Evolutionary conservation across 2,888 invertebrate species (phyloP).

Genomic region (Euproctis similis): DNA sequence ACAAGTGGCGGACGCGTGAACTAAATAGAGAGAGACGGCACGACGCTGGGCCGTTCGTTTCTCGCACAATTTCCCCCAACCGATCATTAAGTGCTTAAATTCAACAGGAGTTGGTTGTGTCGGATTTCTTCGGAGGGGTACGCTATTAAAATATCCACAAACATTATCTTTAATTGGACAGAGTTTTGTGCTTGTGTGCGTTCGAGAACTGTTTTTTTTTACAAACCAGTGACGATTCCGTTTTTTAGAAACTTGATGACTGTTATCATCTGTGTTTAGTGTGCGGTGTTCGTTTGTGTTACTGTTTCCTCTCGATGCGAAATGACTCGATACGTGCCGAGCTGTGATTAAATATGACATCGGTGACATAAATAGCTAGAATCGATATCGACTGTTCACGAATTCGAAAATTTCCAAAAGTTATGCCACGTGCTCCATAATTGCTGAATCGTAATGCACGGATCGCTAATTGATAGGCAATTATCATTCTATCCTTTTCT

Average conservation of each 20-base stretch:
- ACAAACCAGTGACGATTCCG: constrained; percentile 53
- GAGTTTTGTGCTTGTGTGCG: constrained; percentile 72
- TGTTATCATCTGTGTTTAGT: constrained; percentile 66
- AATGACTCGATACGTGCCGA: constrained; percentile 25
- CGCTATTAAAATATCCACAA: constrained; percentile 76
- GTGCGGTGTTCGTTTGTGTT: constrained; percentile 55
- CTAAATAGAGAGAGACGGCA: constrained; percentile 61
- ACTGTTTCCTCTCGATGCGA: constrained; percentile 25
- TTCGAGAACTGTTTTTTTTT: constrained; percentile 52
- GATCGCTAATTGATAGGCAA: constrained; percentile 55
- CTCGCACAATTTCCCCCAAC: constrained; percentile 76
- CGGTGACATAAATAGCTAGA: constrained; percentile 53
- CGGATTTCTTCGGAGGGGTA: constrained; percentile 73
- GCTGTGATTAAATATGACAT: constrained; percentile 59
- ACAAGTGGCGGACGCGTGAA: constrained; percentile 52
- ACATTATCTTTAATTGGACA: constrained; percentile 76
- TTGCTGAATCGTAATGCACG: constrained; percentile 52
- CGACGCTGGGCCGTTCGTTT: constrained; percentile 65
- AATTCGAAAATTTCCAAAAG: constrained; percentile 39
- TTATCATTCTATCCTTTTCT: constrained; percentile 57
- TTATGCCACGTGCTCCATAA: constrained; percentile 61
- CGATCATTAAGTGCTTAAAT: constrained; percentile 76
- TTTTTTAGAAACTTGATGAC: constrained; percentile 69
- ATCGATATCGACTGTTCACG: constrained; percentile 23
- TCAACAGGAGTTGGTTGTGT: constrained; percentile 75